Conservation (phyloP, 2,797 vertebrate genomes). For the Lindbergichthys nudifrons region DNA sequence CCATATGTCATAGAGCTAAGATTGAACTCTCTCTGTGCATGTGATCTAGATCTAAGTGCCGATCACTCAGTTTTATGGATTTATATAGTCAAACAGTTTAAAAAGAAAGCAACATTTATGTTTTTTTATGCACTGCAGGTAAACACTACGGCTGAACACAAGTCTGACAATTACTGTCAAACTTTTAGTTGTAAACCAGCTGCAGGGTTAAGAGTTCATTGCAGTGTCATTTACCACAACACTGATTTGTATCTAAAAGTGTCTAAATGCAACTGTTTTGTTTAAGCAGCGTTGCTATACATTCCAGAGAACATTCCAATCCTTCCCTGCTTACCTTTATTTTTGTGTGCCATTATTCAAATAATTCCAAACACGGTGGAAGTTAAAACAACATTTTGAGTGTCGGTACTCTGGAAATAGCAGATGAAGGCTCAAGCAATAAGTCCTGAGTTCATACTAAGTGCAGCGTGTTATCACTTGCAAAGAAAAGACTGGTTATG, state of each 20-base stretch:
- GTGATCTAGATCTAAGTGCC: background rate
- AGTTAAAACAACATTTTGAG: background rate
- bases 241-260: slow-evolving; percentile 28
- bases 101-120: background rate
- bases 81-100: background rate
- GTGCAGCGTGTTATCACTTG: slow-evolving; percentile 21
- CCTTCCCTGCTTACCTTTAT: slow-evolving; percentile 22
- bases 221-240: slow-evolving; percentile 19
- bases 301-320: slow-evolving; percentile 45
- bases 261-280: slow-evolving; percentile 18
- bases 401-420: slow-evolving; percentile 2
- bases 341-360: slow-evolving; percentile 25
- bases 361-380: slow-evolving; percentile 6
- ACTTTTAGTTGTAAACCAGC: background rate
- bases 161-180: background rate
- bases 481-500: background rate
- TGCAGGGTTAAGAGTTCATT: background rate
- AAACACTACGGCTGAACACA: background rate
- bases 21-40: slow-evolving; percentile 1
- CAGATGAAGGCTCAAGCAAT: background rate
- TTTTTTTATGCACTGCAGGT: background rate
- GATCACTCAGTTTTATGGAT: background rate
- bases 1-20: slow-evolving; percentile 38
- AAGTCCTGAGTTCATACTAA: slow-evolving; percentile 4
- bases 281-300: slow-evolving; percentile 42